Base-by-base conservation (phyloP, 1,140 invertebrate species). In the Leptopilina boulardi region DNA sequence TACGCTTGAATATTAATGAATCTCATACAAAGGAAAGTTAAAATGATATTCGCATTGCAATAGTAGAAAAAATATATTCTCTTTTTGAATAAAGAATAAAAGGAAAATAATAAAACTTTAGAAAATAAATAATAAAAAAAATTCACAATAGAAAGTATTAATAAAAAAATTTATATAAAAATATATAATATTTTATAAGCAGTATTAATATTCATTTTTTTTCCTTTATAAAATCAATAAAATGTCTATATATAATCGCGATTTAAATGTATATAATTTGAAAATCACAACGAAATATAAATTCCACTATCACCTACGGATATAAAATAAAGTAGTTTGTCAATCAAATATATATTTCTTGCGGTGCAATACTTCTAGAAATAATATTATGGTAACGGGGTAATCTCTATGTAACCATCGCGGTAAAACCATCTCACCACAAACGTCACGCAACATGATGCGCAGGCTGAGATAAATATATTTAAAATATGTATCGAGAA, bases 401-500 rank as follows among this genome's bases (percentile, higher is more conserved):
- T 79, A 73, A 79, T 41, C 70, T 41, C 44, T 41, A 47, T 54
- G 77, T 77, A 80, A 34, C 70, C 11, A 71, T 73, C 56, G 41
- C 13, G 19, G 56, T 26, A 59, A 59, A 59, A 59, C 23, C 56
- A 21, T 59, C 59, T 66, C 21, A 66, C 59, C 59, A 30, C 59
- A 66, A 38, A 70, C 76, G 74, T 81, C 81, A 84, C 80, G 81
- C 81, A 81, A 81, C 66, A 56, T 73, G 71, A 51, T 30, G 23
- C 56, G 51, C 77, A 66, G 71, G 18, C 75, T 77, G 72, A 73
- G 78, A 38, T n/a, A n/a, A n/a, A n/a, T 38, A 38, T 77, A 77
- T 76, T 47, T 76, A 74, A 80, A 80, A 80, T 82, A 83, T 83
- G 83, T 84, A 84, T 84, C 78, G 80, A 72, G 81, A 71, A 84